phyloP scores from a whole-genome alignment of 2,113 vertebrate species.

The Strix uralensis region DNA sequence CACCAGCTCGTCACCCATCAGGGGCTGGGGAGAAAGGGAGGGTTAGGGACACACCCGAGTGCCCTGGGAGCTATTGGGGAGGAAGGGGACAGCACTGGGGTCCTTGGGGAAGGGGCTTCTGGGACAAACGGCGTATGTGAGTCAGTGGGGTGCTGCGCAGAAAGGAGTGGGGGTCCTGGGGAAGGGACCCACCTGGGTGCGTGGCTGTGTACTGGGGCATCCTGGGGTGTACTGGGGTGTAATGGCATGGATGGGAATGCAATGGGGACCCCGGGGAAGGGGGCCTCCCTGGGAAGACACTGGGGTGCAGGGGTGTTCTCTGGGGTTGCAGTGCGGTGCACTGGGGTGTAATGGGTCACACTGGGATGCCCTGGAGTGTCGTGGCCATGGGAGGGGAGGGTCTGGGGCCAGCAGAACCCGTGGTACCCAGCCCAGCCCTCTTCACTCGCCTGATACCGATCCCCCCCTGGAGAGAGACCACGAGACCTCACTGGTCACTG shows the following conservation, averaged over 20 bases:
- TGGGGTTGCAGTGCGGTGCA: too few species aligned
- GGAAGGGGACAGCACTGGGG: too few species aligned
- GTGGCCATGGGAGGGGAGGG: too few species aligned
- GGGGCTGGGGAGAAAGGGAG: too few species aligned
- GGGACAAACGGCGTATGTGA: not conserved
- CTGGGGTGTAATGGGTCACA: not conserved
- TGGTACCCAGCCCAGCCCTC: not conserved
- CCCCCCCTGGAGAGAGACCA: not conserved
- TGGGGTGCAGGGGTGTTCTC: not conserved
- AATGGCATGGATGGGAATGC: not conserved
- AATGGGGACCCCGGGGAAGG: accelerated
- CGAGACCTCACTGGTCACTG: too few species aligned
- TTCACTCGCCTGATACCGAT: too few species aligned
- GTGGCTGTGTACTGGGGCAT: not conserved
- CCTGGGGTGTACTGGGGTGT: not conserved
- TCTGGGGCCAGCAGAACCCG: accelerated
- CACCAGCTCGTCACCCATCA: too few species aligned
- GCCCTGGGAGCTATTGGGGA: too few species aligned
- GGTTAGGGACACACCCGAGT: too few species aligned
- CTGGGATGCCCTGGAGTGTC: not conserved
- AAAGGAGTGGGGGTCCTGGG: not conserved
- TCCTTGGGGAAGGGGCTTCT: too few species aligned
- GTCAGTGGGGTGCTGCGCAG: not conserved
- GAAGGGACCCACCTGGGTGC: not conserved
- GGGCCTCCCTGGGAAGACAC: not conserved